Base-by-base conservation (phyloP, 1,140 invertebrate genomes). In the Drosophila watanabei region DNA sequence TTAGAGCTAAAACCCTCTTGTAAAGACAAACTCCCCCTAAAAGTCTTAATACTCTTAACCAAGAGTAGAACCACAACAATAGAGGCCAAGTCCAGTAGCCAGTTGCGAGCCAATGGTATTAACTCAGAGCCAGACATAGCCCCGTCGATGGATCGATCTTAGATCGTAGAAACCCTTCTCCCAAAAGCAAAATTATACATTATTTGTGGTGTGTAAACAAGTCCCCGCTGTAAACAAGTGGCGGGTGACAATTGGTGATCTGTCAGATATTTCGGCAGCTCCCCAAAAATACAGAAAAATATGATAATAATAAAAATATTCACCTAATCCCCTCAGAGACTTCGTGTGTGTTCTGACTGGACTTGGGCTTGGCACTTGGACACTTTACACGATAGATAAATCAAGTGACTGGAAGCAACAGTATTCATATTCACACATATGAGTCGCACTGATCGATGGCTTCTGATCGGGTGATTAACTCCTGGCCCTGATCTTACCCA, bases 261-360 rank as follows among this genome's bases (percentile, higher is more conserved):
- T 81, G 85, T 88, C 85, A 85, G 76, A 72, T 62, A 84, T 87
- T 83, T 80, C 80, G 69, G 71, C 82, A 80, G 78, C 66, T 73
- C n/a, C 49, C 32, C 13, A 7, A 13, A 24, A n/a, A n/a, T n/a
- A n/a, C n/a, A n/a, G n/a, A n/a, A n/a, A 46, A 20, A 18, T 24
- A 24, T 24, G 11, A 45, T 18, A 18, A 20, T 13, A 13, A 20
- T 2, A 51, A 5, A 43, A 9, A 10, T 39, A 39, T 56, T 56
- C 35, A 56, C 52, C 52, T 56, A 56, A 56, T 56, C 52, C 20
- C 52, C 51, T n/a, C 11, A 8, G 32, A 54, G 52, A 54, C 32
- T 54, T 49, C 68, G 68, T 73, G 70, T 73, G 70, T 72, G 70
- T 73, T 73, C 70, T 72, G 35, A 54, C 14, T 49, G 70, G 69